Base-by-base conservation (phyloP, 2,888 invertebrate genomes). In the Pocota personata region DNA sequence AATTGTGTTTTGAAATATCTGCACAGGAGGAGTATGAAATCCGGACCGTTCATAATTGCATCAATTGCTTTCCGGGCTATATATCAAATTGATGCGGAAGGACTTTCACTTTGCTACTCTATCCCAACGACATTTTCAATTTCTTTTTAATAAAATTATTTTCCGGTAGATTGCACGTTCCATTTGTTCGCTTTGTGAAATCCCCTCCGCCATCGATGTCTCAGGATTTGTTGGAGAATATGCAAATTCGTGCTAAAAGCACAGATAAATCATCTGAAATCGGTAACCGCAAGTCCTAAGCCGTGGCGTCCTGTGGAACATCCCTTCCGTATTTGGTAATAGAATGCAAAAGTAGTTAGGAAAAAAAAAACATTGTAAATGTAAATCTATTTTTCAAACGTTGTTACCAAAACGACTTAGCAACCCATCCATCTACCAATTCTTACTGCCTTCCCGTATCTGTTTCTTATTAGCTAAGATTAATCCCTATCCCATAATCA, bases 401-500 rank as follows among this genome's bases (percentile, higher is more conserved):
- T 55, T 73, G 73, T 67, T 78, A 73, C 72, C 67, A 83, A 77
- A 67, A 19, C 58, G 50, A 64, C 58, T 77, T 66, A 62, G 75
- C 80, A 80, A 77, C 71, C 71, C 52, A 67, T 43, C 75, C 60
- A 60, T 43, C 75, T 52, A 60, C 37, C 48, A 16, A 21, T 58
- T 37, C 58, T 19, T 27, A 3, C 73, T 58, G 48, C 37, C 69
- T 48, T 32, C 55, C 55, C 58, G 77, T 87, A 82, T 87, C 87
- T 87, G 87, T 87, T 87, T 87, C 87, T 87, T 87, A 87, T 87
- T 87, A 87, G 87, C 77, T 71, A 78, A 87, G 87, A 87, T 87
- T 87, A 87, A 87, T 87, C 82, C 73, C 78, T 87, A 82, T 82
- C 67, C 82, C 78, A 87, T 82, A 87, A 87, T 87, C 87, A 87